These are phyloP conservation scores for Crenuchus spilurus DNA, from an alignment of 2,797 vertebrate species.

Conservation along the genomic window DNA sequence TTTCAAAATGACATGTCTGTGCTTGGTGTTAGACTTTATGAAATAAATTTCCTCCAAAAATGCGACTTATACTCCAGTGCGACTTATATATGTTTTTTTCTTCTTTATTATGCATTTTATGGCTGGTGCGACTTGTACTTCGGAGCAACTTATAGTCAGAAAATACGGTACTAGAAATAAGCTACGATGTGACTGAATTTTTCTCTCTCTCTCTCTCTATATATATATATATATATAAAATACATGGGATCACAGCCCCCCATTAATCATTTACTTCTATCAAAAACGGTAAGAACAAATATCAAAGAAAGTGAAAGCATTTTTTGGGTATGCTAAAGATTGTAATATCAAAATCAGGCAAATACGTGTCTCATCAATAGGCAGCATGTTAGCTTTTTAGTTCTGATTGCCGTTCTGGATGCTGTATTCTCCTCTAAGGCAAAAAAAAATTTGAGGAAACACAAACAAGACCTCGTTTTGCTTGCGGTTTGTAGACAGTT, in stretches of 20 bases:
- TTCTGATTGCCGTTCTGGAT: conserved; percentile 28
- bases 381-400: conserved; percentile 45
- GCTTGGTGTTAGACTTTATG: no score
- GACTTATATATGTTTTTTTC: no score
- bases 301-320: conserved; percentile 35
- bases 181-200: neutral
- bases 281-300: conserved; percentile 49
- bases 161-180: no score
- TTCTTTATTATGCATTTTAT: no score
- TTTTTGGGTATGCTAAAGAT: conserved; percentile 2
- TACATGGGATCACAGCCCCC: neutral
- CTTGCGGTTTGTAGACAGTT: conserved; percentile 19
- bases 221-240: conserved; percentile 10
- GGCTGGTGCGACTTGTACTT: no score
- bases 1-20: no score
- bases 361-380: conserved; percentile 24
- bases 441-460: conserved; percentile 41
- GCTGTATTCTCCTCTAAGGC: conserved; percentile 43
- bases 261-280: conserved; percentile 20
- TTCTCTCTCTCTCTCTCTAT: no score
- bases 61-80: no score
- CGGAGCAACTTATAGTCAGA: no score
- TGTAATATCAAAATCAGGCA: conserved; percentile 23
- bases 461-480: conserved; percentile 28
- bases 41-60: no score